Base-by-base conservation (phyloP, 2,113 vertebrate species). In the Tachysurus vachellii region DNA sequence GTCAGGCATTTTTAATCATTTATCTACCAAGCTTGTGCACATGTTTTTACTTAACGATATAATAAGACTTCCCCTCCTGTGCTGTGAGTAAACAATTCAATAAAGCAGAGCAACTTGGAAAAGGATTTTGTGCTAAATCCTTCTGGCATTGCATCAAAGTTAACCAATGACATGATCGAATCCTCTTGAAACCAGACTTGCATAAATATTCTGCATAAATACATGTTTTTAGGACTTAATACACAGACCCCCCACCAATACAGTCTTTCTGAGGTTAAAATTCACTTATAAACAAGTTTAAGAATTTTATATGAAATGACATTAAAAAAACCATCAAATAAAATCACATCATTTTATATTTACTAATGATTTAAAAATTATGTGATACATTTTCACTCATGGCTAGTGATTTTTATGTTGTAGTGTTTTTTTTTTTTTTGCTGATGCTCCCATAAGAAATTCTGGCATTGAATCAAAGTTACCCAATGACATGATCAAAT, bases 21-120 rank as follows among this genome's bases (percentile, higher is more conserved):
- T 85, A 85, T 71, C 73, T 44, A 75, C 84, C 68, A 13, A 85
- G 71, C 56, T 23, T 77, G 57, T 62, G 56, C 85, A 89, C 70
- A 42, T 86, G 82, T 87, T 87, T 91, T 83, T 84, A 85, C 56
- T 85, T 88, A 73, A 57, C 62, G 70, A 68, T 89, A 90, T 91
- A 92, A 90, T 80, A 85, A 82, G 85, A 91, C 89, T 85, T 88
- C 73, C 86, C 80, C 83, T 42, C 83, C 28, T 10, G 12, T 80
- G 71, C 36, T 11, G 21, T 57, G 88, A 85, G 82, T 90, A 91
- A 92, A 92, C 82, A 87, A 64, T 83, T 80, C 70, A 90, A 88
- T 92, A 89, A 93, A 92, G 86, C 83, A 80, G 11, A 79, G 54
- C 88, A 90, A 90, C 86, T 86, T 80, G 42, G 44, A 85, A 42